These are phyloP conservation scores for Luscinia megarhynchos DNA, from an alignment of 2,797 vertebrate genomes.

Conservation along the genomic window DNA sequence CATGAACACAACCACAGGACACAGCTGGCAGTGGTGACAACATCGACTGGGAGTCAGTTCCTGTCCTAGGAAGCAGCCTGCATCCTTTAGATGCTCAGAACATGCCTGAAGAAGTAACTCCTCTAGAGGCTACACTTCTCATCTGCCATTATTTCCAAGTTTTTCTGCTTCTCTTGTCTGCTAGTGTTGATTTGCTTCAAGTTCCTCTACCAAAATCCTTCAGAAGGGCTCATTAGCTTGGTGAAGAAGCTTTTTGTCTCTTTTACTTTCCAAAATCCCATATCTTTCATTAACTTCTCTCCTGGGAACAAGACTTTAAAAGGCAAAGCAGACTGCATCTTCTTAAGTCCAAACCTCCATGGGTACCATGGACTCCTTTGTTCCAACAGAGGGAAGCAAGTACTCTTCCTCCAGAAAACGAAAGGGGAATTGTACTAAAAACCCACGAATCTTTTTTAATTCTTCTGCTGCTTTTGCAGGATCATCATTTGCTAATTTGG, in stretches of 20 bases:
- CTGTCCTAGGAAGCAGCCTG: slow-evolving; percentile 19
- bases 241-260: not conserved
- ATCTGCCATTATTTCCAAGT: not conserved
- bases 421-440: slow-evolving; percentile 95
- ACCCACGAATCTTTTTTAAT: slow-evolving; percentile 92
- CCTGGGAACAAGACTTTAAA: not conserved
- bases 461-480: slow-evolving; percentile 87
- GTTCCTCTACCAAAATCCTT: slow-evolving; percentile 44
- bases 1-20: not conserved
- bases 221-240: not conserved
- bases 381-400: slow-evolving; percentile 92
- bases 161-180: not conserved
- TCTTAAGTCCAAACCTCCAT: slow-evolving; percentile 95
- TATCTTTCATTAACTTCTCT: not conserved
- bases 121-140: not conserved
- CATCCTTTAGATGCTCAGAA: slow-evolving; percentile 9
- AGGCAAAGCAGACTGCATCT: not conserved
- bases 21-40: slow-evolving; percentile 22
- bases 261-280: not conserved
- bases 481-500: slow-evolving; percentile 85
- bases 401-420: slow-evolving; percentile 90
- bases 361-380: slow-evolving; percentile 95
- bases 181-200: not conserved
- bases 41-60: not conserved
- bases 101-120: not conserved